Evolutionary conservation across 1,140 invertebrate genomes (phyloP), one percentile per base, ranked within the genome.

Genomic region (Ooceraea biroi): DNA sequence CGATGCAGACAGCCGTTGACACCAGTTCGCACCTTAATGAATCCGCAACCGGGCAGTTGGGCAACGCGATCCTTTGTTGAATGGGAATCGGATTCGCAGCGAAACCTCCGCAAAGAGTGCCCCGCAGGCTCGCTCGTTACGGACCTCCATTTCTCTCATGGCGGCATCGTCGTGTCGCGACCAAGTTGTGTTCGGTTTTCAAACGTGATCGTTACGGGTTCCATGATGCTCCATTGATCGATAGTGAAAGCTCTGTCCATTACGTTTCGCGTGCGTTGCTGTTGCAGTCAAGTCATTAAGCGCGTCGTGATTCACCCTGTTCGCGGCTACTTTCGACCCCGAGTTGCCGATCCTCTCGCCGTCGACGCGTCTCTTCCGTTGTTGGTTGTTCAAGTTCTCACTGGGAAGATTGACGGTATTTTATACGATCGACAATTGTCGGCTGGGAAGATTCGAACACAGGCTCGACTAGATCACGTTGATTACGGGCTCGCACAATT

Each of bases 1-100:
- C 65, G 36, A 14, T 3, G 8, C 22, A 57, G 36, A 7, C n/a
- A 36, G 55, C 61, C 74, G 78, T 82, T 74, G 71, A 74, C 69
- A 82, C 25, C 65, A 65, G 65, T 58, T 17, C 44, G 57, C 74
- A 48, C 69, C 41, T 74, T 74, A 82, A 74, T 61, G 69, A 82
- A 82, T 14, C 46, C 69, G 12, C 65, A n/a, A 30, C 36, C 65
- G 22, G 30, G 12, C 57, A 8, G 48, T 80, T 80, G 22, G 19
- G 76, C 8, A 76, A 80, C 36, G 19, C 44, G 48, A 60, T 63
- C n/a, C 72, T 66, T 83, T 72, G 85, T 87, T 68, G 72, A 86
- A 83, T 55, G 58, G 48, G 72, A 86, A 65, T 44, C 30, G 19
- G 3, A 17, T 48, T 44, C 50, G 60, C 61, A 58, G 55, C 60